Base-by-base conservation (phyloP, 2,888 invertebrate genomes). In the Dascillus cervinus region DNA sequence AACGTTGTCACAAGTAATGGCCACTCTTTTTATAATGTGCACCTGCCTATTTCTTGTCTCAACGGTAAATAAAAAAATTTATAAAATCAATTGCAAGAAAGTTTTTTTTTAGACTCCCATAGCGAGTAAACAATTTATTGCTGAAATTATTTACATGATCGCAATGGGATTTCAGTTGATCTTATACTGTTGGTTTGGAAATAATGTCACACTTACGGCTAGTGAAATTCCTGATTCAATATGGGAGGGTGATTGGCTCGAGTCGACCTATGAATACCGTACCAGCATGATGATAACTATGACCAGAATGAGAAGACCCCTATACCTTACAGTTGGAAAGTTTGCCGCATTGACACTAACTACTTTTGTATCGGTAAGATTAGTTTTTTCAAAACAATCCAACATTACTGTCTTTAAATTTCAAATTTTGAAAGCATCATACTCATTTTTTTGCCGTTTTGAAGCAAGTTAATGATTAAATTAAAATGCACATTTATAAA, bases 11-110 rank as follows among this genome's bases (percentile, higher is more conserved):
- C 62, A 62, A 50, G 50, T 55, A 11, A 41, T 49, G 5, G 55
- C 58, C 2, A 58, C 59, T 2, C 32, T 60, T 8, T 60, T 60
- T 34, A 58, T 61, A 22, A 41, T 62, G 10, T 62, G 60, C 34
- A 59, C 59, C 12, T 56, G 57, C 32, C 40, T 62, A 17, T 58
- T 58, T 39, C 38, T 61, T n/a, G 49, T 60, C 4, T 58, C 58
- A 8, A 54, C 55, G 42, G 60, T 60, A 50, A 46, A 41, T 41
- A 38, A 11, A 20, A n/a, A n/a, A n/a, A n/a, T n/a, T n/a, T n/a
- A n/a, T n/a, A n/a, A n/a, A n/a, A n/a, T n/a, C n/a, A n/a, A n/a
- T n/a, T n/a, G n/a, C n/a, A n/a, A n/a, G n/a, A n/a, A n/a, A n/a
- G n/a, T n/a, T n/a, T n/a, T n/a, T n/a, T n/a, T n/a, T n/a, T n/a